Percentiles rank a stretch among this genome's conserved stretches.
Conservation (phyloP, 64 coral and sea anemone species). For the Astreopora myriophthalma region DNA sequence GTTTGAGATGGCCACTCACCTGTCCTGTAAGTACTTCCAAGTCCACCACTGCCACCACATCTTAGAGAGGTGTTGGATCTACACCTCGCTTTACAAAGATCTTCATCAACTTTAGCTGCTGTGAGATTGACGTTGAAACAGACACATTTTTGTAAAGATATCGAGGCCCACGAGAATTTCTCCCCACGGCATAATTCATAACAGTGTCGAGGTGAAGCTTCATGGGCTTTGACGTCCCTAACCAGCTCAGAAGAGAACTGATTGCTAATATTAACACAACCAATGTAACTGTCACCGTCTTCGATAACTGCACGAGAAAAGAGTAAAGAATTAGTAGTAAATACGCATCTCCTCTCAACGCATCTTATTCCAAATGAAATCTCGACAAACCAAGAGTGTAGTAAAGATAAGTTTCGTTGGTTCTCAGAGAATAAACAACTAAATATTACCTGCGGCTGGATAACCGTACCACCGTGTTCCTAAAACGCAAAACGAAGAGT, state of each 20-base stretch:
- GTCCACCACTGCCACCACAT: not conserved
- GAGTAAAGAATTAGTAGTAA: not conserved
- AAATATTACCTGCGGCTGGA: not conserved
- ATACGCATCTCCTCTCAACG: too few species aligned
- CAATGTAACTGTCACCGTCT: not conserved
- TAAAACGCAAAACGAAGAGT: not conserved
- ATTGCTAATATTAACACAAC: not conserved
- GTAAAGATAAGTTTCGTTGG: too few species aligned
- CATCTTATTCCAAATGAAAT: too few species aligned
- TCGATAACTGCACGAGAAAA: not conserved
- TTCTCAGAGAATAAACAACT: too few species aligned
- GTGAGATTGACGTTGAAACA: not conserved
- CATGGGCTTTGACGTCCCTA: not conserved
- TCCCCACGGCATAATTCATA: not conserved
- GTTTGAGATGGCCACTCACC: slow-evolving; percentile 14
- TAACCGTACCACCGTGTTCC: not conserved
- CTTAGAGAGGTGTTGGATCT: slow-evolving; percentile 4
- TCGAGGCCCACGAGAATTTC: not conserved
- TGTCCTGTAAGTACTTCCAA: slow-evolving; percentile 39
- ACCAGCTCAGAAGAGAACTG: too few species aligned
- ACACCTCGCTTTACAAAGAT: not conserved
- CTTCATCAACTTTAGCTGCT: too few species aligned
- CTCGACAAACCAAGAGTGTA: too few species aligned
- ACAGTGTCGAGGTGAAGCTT: not conserved
- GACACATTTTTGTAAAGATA: not conserved